These are phyloP conservation scores for Tuta absoluta DNA, from an alignment of 2,888 invertebrate genomes.

Conservation along the genomic window DNA sequence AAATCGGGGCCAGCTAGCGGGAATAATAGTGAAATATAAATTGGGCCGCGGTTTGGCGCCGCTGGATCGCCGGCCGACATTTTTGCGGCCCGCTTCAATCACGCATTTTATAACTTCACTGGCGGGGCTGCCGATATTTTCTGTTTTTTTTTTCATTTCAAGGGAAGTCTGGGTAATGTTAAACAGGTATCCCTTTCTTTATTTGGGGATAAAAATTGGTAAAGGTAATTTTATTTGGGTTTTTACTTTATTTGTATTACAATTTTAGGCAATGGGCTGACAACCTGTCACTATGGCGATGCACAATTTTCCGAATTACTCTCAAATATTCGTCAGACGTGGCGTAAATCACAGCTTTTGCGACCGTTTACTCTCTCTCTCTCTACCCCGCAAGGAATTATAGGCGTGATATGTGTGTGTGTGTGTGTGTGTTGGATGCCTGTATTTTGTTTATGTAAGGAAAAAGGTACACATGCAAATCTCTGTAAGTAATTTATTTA, in stretches of 20 bases:
- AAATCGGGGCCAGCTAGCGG: conserved; percentile 55
- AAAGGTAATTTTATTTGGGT: too few species aligned
- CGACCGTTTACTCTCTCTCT: too few species aligned
- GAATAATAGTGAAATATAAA: conserved; percentile 67
- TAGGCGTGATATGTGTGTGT: too few species aligned
- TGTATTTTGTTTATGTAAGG: background rate
- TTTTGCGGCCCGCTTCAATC: conserved; percentile 72
- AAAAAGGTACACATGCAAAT: background rate
- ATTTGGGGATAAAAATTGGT: background rate
- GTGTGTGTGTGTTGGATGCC: too few species aligned
- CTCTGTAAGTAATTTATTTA: background rate
- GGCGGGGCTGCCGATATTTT: conserved; percentile 22
- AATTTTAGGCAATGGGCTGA: too few species aligned
- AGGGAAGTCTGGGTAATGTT: background rate
- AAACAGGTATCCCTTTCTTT: conserved; percentile 4
- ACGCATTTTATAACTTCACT: conserved; percentile 49
- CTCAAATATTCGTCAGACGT: too few species aligned
- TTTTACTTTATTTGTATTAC: too few species aligned
- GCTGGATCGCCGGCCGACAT: conserved; percentile 63
- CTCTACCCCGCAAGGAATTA: too few species aligned
- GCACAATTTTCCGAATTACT: too few species aligned
- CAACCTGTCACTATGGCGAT: too few species aligned
- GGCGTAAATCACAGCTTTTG: too few species aligned
- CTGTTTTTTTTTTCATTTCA: background rate
- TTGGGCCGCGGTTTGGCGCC: conserved; percentile 68